Percentiles rank a stretch among this genome's conserved stretches.
These are phyloP conservation scores for Homarus gammarus DNA, from an alignment of 2,888 invertebrate species.

Conservation along the genomic window DNA sequence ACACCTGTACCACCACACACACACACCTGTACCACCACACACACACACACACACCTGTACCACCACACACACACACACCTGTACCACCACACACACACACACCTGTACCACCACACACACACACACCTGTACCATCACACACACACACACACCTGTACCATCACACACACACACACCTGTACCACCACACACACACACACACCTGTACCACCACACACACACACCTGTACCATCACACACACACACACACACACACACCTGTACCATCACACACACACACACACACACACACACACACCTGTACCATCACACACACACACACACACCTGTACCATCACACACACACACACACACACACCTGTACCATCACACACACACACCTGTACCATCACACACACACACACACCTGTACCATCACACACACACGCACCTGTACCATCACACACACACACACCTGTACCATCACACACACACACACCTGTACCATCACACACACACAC, in stretches of 20 bases:
- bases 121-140: neutral
- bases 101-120: neutral
- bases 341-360: slow-evolving; percentile 11
- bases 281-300: slow-evolving; percentile 25
- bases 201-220: neutral
- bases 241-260: neutral
- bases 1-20: no score
- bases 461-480: neutral
- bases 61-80: no score
- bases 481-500: neutral
- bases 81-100: no score
- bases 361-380: neutral
- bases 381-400: neutral
- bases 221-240: slow-evolving; percentile 1
- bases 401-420: neutral
- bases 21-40: no score
- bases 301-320: slow-evolving; percentile 6
- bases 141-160: neutral
- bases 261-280: slow-evolving; percentile 4
- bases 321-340: neutral
- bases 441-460: neutral
- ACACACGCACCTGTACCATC: neutral
- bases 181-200: neutral
- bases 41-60: no score
- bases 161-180: neutral